Conservation (phyloP, 2,888 invertebrate species). For the Netelia inedita region DNA sequence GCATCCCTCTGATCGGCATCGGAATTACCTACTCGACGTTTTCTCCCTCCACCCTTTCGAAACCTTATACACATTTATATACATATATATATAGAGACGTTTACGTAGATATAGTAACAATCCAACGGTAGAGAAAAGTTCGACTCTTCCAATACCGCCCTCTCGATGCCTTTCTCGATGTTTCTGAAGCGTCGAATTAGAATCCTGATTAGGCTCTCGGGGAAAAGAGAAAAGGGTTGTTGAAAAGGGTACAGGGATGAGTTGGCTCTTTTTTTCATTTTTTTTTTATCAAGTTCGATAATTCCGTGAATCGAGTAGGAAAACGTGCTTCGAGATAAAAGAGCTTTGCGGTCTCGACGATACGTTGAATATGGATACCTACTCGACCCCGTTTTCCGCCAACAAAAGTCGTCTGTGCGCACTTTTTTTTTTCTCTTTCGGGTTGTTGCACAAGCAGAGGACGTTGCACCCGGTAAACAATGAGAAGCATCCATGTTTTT, state of each 20-base stretch:
- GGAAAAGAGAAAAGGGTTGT: constrained; percentile 13
- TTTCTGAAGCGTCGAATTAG: constrained; percentile 68
- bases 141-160: constrained; percentile 4
- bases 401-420: constrained; percentile 15
- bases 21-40: constrained; percentile 68
- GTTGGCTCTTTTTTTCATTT: not conserved
- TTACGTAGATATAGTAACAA: not conserved
- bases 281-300: constrained; percentile 27
- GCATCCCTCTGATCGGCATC: constrained; percentile 64
- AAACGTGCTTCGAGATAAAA: constrained; percentile 53
- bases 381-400: constrained; percentile 42
- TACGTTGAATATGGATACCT: constrained; percentile 42
- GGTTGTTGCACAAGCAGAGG: not conserved
- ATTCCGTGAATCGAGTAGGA: constrained; percentile 46
- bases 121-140: constrained; percentile 24
- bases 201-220: constrained; percentile 64
- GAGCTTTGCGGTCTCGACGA: constrained; percentile 17
- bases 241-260: not conserved
- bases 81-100: too few species aligned
- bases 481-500: constrained; percentile 15
- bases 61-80: not conserved
- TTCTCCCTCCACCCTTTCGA: constrained; percentile 40
- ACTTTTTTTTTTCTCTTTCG: constrained; percentile 20
- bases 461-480: constrained; percentile 30
- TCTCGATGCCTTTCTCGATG: constrained; percentile 51